Evolutionary conservation across 2,113 vertebrate species (phyloP), one percentile per base, ranked within the genome.

Genomic region (Rutilus rutilus): DNA sequence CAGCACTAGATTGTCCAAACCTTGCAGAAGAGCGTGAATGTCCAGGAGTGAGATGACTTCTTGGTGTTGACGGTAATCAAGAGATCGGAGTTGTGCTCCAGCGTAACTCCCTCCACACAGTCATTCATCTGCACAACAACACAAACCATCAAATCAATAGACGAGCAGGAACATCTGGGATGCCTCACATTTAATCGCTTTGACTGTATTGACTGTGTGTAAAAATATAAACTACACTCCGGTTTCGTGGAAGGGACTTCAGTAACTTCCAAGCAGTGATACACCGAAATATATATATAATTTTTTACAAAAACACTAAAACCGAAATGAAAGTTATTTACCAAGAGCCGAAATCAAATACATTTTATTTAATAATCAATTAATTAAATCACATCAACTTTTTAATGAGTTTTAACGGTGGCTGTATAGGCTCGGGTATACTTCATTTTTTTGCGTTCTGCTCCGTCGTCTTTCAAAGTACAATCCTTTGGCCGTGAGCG

Each of bases 21-120:
- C 97, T 98, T 97, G 96, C 98, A 99, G 79, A 96, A 96, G 91
- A 99, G 95, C 88, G 96, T 97, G 93, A 99, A 99, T 21, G 96
- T 98, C 98, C 98, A 99, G 1, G 95, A 96, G 92, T 98, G 97
- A 86, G 96, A 95, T 47, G 97, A 99, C 76, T 96, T 98, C 95
- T 99, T 99, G 95, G 96, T 96, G 94, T 94, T 96, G 92, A 99
- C 98, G 0, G 97, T 99, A 78, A 99, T 94, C 0, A 96, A 98
- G 7, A 99, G 95, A 86, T 96, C 96, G 33, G 97, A 97, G 86
- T 91, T 97, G 92, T 97, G 97, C 85, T 99, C 97, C 87, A 99
- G 96, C 89, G 94, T 94, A 83, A 99, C 96, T 78, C 98, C 98
- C 82, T 99, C 97, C 90, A 99, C 91, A 94, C 93, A 96, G 92